Base-by-base conservation (phyloP, 2,797 vertebrate genomes). In the Phalloptychus januarius region DNA sequence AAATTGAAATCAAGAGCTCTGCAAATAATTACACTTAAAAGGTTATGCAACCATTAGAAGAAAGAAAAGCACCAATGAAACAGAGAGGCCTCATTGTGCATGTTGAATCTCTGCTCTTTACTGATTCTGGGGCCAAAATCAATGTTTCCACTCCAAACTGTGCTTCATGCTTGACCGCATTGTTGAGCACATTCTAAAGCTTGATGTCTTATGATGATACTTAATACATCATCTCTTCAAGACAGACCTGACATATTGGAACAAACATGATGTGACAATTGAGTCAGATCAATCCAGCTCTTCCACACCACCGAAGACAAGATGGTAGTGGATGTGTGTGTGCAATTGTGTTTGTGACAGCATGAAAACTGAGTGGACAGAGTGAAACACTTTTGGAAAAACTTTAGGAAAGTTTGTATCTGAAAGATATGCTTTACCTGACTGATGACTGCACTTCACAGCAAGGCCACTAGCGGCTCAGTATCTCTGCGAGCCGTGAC, bases 201-300 rank as follows among this genome's bases (percentile, higher is more conserved):
- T 61, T 76, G 75, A 82, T 20, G 70, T 78, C 46, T 85, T 71
- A 33, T 78, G 63, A 81, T 78, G 71, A 88, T 69, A 84, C 75
- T 76, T 85, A 15, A 79, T 52, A 63, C 40, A 11, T 16, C 74
- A 63, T 75, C 82, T 86, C 78, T 78, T 78, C 44, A 40, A 83
- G 82, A 33, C 74, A 70, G 44, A 77, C 54, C 38, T 77, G 83
- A 88, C 82, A 79, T 73, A 20, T 65, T 58, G 88, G 84, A 92
- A 93, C 87, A 80, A 89, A 92, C 79, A 45, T 79, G 54, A 80
- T 74, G 13, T 69, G 89, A 88, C 88, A 78, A 45, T 71, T 77
- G 78, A 76, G 89, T 90, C 84, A 83, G 74, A 90, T 79, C 86
- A 89, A 87, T 88, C 87, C 73, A 58, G 58, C 76, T 4, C 75